A percentile compares a stretch with the other conserved stretches of the same genome.
Evolutionary conservation across 1,140 invertebrate species (phyloP).

Genomic region (Drosophila hydei): DNA sequence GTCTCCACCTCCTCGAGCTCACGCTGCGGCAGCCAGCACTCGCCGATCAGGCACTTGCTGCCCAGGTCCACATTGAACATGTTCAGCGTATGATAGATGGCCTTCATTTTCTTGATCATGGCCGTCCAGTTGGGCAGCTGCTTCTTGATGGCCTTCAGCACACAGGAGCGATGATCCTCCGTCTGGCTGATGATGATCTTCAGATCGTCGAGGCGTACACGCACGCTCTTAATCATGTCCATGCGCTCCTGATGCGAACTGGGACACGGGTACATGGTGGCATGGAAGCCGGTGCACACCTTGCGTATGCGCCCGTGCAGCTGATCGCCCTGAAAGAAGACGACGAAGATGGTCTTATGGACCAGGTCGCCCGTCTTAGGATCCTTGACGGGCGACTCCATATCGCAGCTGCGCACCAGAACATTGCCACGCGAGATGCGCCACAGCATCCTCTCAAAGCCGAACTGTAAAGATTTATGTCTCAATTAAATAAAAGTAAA

Average conservation of each 20-base stretch:
- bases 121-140: constrained; percentile 97
- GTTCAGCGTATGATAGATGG: constrained; percentile 94
- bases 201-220: constrained; percentile 96
- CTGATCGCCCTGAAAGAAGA: constrained; percentile 99
- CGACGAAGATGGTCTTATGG: constrained; percentile 97
- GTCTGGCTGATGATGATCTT: constrained; percentile 97
- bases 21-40: constrained; percentile 96
- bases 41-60: constrained; percentile 96
- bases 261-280: constrained; percentile 97
- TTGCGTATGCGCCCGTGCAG: constrained; percentile 97
- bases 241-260: constrained; percentile 94
- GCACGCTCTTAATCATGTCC: constrained; percentile 97
- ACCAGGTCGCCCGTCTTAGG: constrained; percentile 92
- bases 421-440: constrained; percentile 96
- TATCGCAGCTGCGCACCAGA: constrained; percentile 93
- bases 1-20: constrained; percentile 94
- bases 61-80: constrained; percentile 94
- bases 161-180: constrained; percentile 96
- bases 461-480: constrained; percentile 86
- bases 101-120: constrained; percentile 94
- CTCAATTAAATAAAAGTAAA: neutral
- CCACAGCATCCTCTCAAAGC: constrained; percentile 98
- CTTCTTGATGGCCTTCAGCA: constrained; percentile 95
- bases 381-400: constrained; percentile 94
- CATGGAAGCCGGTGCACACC: constrained; percentile 98